A percentile compares a stretch with the other conserved stretches of the same genome.
Conservation (phyloP, 2,113 vertebrate species). For the Nibea coibor region DNA sequence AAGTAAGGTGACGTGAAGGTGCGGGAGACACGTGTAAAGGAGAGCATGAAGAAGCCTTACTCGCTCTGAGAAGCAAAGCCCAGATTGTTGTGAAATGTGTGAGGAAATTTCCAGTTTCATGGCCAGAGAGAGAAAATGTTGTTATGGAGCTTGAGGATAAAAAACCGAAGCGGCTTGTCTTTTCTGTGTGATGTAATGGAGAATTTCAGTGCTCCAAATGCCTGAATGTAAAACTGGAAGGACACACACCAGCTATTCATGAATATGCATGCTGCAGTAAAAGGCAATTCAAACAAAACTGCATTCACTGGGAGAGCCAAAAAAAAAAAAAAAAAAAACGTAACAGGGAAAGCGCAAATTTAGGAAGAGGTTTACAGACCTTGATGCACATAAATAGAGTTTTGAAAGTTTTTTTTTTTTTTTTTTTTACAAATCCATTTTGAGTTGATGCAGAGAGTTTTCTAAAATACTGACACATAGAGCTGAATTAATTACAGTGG, state of each 20-base stretch:
- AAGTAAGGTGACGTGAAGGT: background rate
- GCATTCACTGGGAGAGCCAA: slow-evolving; percentile 27
- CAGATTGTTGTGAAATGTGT: slow-evolving; percentile 31
- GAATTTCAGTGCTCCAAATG: slow-evolving; percentile 37
- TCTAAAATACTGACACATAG: slow-evolving; percentile 57
- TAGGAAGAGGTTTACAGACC: slow-evolving; percentile 37
- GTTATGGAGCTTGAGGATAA: slow-evolving; percentile 37
- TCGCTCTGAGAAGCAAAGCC: slow-evolving; percentile 19
- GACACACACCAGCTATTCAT: slow-evolving; percentile 60
- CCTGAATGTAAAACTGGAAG: slow-evolving; percentile 51
- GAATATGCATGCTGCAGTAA: slow-evolving; percentile 65
- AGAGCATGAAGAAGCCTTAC: slow-evolving; percentile 24
- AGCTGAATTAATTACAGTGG: slow-evolving; percentile 67
- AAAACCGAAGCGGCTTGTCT: slow-evolving; percentile 51
- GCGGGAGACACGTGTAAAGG: slow-evolving; percentile 12
- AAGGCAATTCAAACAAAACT: slow-evolving; percentile 54
- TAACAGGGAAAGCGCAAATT: slow-evolving; percentile 39
- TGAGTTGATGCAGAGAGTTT: slow-evolving; percentile 37
- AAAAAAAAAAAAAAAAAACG: slow-evolving; percentile 21
- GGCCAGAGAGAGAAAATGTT: slow-evolving; percentile 45
- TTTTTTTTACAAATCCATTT: slow-evolving; percentile 63
- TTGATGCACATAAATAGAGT: slow-evolving; percentile 56
- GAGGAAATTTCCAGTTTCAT: slow-evolving; percentile 52
- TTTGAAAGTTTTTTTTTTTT: slow-evolving; percentile 70
- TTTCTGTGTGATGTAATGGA: slow-evolving; percentile 47